These are phyloP conservation scores for Anisognathus igniventris DNA, from an alignment of 2,797 vertebrate genomes.

Conservation along the genomic window DNA sequence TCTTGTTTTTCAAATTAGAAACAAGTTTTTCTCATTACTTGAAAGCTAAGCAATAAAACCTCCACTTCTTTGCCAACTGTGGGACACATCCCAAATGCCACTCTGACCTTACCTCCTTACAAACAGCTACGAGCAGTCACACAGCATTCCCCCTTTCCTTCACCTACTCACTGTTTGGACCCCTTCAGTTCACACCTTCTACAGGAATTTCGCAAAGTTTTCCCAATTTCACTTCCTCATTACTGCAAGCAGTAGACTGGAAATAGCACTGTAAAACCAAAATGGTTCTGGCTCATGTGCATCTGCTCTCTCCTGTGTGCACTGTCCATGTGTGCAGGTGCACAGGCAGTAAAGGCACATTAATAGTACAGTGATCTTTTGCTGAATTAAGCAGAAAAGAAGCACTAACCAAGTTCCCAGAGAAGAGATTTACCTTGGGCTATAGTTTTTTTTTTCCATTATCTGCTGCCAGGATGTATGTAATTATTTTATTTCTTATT, in stretches of 20 bases:
- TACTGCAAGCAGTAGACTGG: background rate
- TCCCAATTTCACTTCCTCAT: background rate
- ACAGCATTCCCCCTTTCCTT: background rate
- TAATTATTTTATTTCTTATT: background rate
- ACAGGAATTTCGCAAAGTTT: background rate
- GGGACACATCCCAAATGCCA: background rate
- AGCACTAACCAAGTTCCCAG: background rate
- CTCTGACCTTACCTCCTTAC: background rate
- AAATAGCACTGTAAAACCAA: background rate
- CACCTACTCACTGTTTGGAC: background rate
- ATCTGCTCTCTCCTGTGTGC: background rate
- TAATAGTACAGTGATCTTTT: background rate
- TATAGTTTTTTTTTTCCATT: background rate
- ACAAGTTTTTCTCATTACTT: background rate
- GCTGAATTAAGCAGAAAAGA: background rate
- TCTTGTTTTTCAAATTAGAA: background rate
- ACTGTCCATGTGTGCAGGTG: background rate
- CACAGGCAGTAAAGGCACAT: fast-evolving
- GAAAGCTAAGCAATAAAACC: background rate
- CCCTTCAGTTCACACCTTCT: background rate
- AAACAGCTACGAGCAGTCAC: background rate
- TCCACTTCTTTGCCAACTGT: fast-evolving
- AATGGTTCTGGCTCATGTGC: background rate
- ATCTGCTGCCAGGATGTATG: background rate
- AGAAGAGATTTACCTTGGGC: background rate